These are phyloP conservation scores for Bubo bubo DNA, from an alignment of 2,113 vertebrate species.

Conservation along the genomic window DNA sequence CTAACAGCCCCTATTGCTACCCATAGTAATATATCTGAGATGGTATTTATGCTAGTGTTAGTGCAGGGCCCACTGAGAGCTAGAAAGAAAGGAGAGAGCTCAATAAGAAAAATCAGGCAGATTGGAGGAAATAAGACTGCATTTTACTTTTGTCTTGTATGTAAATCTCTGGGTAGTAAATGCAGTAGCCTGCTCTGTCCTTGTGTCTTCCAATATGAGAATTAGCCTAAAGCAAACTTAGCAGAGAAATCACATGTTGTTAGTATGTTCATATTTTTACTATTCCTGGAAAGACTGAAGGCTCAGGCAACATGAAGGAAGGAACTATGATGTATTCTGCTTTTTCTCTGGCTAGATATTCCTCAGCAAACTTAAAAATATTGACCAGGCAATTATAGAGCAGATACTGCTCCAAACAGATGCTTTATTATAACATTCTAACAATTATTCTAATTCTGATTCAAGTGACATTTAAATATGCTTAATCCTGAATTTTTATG, in stretches of 20 bases:
- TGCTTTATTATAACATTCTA: neutral
- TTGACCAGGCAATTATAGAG: neutral
- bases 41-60: neutral
- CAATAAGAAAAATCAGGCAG: neutral
- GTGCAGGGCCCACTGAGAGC: neutral
- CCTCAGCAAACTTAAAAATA: neutral
- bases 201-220: constrained; percentile 61
- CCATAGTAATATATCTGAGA: neutral
- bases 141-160: neutral
- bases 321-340: neutral
- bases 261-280: constrained; percentile 67
- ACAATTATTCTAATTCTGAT: constrained; percentile 8
- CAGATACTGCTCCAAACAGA: neutral
- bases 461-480: constrained; percentile 36
- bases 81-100: neutral
- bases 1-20: neutral
- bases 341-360: neutral
- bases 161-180: constrained; percentile 33
- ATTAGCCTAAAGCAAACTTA: constrained; percentile 72
- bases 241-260: constrained; percentile 69
- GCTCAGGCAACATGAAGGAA: neutral
- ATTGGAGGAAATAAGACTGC: neutral
- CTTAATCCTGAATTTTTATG: constrained; percentile 26
- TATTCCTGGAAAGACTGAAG: constrained; percentile 61
- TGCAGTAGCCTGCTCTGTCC: constrained; percentile 14